Evolutionary conservation across 2,888 invertebrate species (phyloP), one percentile per base, ranked within the genome.

Genomic region (Drosophila mayaguana): DNA sequence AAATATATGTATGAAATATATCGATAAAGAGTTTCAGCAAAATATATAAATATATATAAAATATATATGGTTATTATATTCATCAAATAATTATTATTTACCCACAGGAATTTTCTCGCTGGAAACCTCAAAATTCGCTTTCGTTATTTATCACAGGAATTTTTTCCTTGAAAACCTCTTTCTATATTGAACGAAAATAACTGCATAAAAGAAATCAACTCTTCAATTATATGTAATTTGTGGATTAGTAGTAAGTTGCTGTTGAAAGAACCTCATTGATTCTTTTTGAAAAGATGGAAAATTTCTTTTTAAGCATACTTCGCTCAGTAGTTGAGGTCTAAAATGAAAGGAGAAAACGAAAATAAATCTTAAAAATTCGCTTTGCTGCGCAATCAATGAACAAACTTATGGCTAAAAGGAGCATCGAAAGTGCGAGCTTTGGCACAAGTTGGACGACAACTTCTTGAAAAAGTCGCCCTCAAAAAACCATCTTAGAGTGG

Each of bases 401-500:
- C 8, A 75, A 64, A 59, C 50, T 72, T 73, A 72, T 73, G 74
- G 51, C 50, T 50, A 22, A 68, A 59, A 55, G 48, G 20, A 45
- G 45, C 63, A 50, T 45, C 32, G 40, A 66, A 62, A 64, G 64
- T 78, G 69, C 68, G 64, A 55, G 55, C 43, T 70, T 28, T 38
- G 36, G 50, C 54, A 48, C 42, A 69, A 71, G 53, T 40, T 34
- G 28, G 40, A 8, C 40, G 11, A 59, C 34, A 59, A 59, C 22
- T 71, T 57, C 61, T 34, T 20, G 34, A 57, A 32, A 67, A 75
- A 75, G 55, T 75, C 62, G 59, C 25, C 42, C 38, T 34, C 32
- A 56, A 55, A 76, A 78, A 48, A 43, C 43, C 65, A 61, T 25
- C 56, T 22, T 28, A 62, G 50, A 66, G 50, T 53, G 78, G 55